Conservation (phyloP, 2,888 invertebrate genomes). For the Stenchaetothrips biformis region DNA sequence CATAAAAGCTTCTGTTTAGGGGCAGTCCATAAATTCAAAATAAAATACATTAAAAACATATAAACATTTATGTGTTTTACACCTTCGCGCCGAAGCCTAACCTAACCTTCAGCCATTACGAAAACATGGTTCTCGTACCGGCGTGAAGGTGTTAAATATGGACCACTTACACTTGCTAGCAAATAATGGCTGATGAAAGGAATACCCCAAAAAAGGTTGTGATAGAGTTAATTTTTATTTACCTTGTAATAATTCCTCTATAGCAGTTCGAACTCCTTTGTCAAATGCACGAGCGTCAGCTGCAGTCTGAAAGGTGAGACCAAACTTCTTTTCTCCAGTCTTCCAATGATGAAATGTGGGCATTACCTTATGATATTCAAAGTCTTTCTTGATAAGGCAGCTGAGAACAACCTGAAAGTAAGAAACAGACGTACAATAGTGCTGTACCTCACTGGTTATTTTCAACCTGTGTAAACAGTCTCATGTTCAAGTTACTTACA, state of each 20-base stretch:
- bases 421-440: not conserved
- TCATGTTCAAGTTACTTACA: conserved; percentile 53
- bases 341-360: conserved; percentile 98
- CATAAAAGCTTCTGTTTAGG: not conserved
- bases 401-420: conserved; percentile 76
- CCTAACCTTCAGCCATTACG: no score
- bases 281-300: conserved; percentile 93
- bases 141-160: no score
- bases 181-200: not conserved
- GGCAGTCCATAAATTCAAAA: not conserved
- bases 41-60: not conserved
- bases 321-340: conserved; percentile 91
- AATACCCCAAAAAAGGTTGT: conserved; percentile 6
- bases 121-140: no score
- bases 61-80: no score
- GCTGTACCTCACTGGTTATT: not conserved
- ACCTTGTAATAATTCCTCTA: conserved; percentile 89
- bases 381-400: conserved; percentile 92
- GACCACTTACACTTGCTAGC: no score
- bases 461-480: not conserved
- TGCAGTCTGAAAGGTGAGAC: conserved; percentile 92
- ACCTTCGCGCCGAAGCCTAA: no score
- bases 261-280: conserved; percentile 81
- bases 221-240: conserved; percentile 44
- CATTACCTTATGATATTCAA: conserved; percentile 96